Evolutionary conservation across 2,113 vertebrate species (phyloP).

Genomic region (Mellivora capensis): DNA sequence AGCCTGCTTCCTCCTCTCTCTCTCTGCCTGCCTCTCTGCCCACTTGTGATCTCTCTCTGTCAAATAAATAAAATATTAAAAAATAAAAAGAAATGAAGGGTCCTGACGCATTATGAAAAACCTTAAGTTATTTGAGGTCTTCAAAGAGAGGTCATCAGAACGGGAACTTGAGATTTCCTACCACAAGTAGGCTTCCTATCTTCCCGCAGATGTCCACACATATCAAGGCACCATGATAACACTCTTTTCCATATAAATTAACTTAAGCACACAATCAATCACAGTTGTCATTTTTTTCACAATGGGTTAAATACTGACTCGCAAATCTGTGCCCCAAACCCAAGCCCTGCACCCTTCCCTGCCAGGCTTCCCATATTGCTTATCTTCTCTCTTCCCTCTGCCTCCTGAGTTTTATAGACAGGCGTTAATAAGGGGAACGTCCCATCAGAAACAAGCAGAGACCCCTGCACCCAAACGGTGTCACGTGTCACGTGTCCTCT

Average conservation of each 20-base stretch:
- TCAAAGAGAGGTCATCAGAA: background rate
- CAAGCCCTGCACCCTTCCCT: background rate
- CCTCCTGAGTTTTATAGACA: background rate
- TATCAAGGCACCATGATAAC: background rate
- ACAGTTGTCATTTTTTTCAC: background rate
- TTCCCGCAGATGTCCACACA: background rate
- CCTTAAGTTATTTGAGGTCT: background rate
- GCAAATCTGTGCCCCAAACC: rapidly evolving
- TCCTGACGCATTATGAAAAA: background rate
- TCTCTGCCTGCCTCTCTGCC: too few species aligned
- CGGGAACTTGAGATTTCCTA: background rate
- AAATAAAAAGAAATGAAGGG: too few species aligned
- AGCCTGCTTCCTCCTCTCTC: too few species aligned
- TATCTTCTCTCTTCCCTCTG: background rate
- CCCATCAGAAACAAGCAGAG: background rate
- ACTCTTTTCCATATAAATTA: background rate
- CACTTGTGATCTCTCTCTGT: too few species aligned
- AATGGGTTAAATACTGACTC: background rate
- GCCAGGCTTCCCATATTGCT: rapidly evolving
- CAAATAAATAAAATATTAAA: too few species aligned
- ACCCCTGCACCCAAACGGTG: background rate
- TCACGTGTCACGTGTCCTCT: rapidly evolving
- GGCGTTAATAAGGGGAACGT: background rate
- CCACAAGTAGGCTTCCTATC: background rate
- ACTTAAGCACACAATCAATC: background rate